phyloP scores from a whole-genome alignment of 1,140 invertebrate species.

The Melanaphis sacchari region DNA sequence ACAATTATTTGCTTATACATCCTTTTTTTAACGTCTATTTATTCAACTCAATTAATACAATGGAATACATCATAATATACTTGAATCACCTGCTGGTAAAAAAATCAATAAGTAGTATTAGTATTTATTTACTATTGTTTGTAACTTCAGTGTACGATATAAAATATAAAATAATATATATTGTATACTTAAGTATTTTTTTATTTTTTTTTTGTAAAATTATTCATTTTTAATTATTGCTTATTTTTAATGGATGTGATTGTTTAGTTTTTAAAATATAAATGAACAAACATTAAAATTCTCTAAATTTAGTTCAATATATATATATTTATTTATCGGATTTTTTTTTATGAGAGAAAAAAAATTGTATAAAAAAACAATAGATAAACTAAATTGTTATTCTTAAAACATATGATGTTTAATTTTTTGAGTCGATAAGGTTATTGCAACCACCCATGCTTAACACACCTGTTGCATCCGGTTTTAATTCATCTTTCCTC shows the following conservation, averaged over 20 bases:
- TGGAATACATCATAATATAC: neutral
- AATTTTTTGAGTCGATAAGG: neutral
- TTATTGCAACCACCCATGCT: neutral
- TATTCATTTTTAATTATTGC: slow-evolving; percentile 6
- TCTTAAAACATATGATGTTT: neutral
- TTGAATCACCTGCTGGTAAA: neutral
- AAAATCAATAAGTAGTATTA: neutral
- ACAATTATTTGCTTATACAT: neutral
- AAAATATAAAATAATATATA: neutral
- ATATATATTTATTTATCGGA: neutral
- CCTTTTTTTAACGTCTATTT: neutral
- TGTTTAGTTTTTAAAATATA: neutral
- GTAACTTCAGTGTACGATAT: neutral
- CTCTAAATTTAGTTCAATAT: neutral
- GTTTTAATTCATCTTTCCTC: slow-evolving; percentile 51
- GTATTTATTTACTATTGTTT: neutral
- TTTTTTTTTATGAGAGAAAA: neutral
- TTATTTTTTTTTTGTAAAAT: neutral
- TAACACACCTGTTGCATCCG: slow-evolving; percentile 51
- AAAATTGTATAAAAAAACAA: neutral
- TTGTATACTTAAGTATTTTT: neutral
- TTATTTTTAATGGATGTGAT: neutral
- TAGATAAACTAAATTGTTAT: neutral
- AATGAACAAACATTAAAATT: neutral
- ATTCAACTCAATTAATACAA: neutral